These are phyloP conservation scores for Calephelis virginiensis DNA, from an alignment of 1,140 invertebrate species.

Conservation along the genomic window DNA sequence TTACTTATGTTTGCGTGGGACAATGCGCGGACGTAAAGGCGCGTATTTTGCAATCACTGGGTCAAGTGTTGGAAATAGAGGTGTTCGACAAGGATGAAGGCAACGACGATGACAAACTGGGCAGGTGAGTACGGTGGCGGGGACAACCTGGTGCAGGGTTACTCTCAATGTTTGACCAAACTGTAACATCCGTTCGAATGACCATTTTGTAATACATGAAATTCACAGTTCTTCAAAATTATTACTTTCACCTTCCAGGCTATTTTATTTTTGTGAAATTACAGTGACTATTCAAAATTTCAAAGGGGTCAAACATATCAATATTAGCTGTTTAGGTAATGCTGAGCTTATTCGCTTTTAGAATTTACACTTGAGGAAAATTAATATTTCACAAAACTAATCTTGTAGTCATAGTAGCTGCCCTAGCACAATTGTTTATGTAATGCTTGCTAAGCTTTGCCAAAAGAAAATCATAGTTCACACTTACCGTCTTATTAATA, in stretches of 20 bases:
- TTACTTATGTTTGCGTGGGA: slow-evolving; percentile 69
- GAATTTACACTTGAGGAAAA: slow-evolving; percentile 1
- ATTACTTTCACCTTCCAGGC: background rate
- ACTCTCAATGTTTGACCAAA: slow-evolving; percentile 16
- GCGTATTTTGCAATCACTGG: slow-evolving; percentile 76
- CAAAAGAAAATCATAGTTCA: background rate
- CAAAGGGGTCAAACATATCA: background rate
- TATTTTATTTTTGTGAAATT: background rate
- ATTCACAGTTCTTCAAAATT: background rate
- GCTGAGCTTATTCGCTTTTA: slow-evolving; percentile 5
- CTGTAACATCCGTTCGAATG: background rate
- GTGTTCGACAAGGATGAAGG: slow-evolving; percentile 92
- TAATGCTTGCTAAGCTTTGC: background rate
- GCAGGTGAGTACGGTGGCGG: slow-evolving; percentile 82
- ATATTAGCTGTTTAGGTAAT: background rate
- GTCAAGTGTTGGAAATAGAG: slow-evolving; percentile 87
- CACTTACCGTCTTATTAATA: no score
- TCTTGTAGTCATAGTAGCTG: background rate
- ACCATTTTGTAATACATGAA: background rate
- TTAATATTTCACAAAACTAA: slow-evolving; percentile 5
- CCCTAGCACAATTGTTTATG: background rate
- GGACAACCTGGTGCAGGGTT: slow-evolving; percentile 3
- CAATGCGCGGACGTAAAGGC: slow-evolving; percentile 62
- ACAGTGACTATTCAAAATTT: background rate
- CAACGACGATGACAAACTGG: slow-evolving; percentile 89